Evolutionary conservation across 2,797 vertebrate genomes (phyloP).

Genomic region (Danio aesculapii): DNA sequence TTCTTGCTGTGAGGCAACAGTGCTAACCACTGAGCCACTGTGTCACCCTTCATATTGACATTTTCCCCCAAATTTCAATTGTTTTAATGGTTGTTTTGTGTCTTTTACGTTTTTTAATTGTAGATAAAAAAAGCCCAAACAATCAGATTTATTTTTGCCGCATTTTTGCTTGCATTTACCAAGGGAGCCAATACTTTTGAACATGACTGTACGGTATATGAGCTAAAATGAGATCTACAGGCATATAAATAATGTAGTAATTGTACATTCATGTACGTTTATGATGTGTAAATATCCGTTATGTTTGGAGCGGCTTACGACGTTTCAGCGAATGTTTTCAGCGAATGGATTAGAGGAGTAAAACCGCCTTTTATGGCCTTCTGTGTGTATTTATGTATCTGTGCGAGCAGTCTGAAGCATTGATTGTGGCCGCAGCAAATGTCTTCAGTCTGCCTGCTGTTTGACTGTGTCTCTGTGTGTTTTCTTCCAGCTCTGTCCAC

Average conservation of each 20-base stretch:
- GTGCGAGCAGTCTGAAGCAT: slow-evolving; percentile 61
- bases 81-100: too few species aligned
- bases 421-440: slow-evolving; percentile 57
- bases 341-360: slow-evolving; percentile 42
- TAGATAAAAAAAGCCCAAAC: too few species aligned
- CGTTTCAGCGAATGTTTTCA: slow-evolving; percentile 32
- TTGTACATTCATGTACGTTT: slow-evolving; percentile 40
- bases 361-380: slow-evolving; percentile 40
- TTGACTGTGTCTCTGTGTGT: slow-evolving; percentile 36
- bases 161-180: too few species aligned
- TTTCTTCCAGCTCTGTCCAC: slow-evolving; percentile 73
- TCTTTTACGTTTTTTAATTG: too few species aligned
- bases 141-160: too few species aligned
- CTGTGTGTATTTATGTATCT: slow-evolving; percentile 40
- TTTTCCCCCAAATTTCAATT: too few species aligned
- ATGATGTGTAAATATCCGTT: slow-evolving; percentile 49
- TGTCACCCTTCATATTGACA: too few species aligned
- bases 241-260: slow-evolving; percentile 40
- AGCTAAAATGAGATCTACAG: slow-evolving; percentile 22
- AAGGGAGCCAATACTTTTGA: too few species aligned
- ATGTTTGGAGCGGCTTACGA: slow-evolving; percentile 24
- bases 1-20: too few species aligned
- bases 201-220: too few species aligned
- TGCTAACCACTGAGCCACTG: too few species aligned
- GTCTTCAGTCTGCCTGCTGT: slow-evolving; percentile 29